Percentiles rank a stretch among this genome's conserved stretches.
Evolutionary conservation across 2,113 vertebrate genomes (phyloP).

Genomic region (Micronycteris hirsuta): DNA sequence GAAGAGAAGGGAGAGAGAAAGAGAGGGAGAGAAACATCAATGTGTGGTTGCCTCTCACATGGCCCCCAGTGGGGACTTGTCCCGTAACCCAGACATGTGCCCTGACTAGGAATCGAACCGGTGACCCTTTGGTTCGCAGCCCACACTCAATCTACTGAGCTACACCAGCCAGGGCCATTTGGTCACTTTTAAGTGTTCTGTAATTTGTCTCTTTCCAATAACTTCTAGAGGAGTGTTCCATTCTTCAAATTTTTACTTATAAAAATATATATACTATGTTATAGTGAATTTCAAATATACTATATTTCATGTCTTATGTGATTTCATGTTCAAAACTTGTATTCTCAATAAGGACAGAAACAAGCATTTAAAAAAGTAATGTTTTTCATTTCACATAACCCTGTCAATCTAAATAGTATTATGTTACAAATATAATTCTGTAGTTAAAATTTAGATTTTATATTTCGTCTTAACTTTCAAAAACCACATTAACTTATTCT

Average conservation of each 20-base stretch:
- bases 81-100: too few relatives aligned
- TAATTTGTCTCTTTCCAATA: conserved; percentile 13
- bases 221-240: neutral
- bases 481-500: neutral
- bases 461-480: neutral
- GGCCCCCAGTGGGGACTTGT: too few relatives aligned
- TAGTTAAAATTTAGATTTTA: neutral
- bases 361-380: neutral
- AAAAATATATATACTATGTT: neutral
- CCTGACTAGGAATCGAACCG: too few relatives aligned
- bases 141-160: too few relatives aligned
- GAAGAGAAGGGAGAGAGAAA: too few relatives aligned
- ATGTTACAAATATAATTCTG: neutral
- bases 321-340: neutral
- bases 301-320: neutral
- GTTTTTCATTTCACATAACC: neutral
- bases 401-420: neutral
- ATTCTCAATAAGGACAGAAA: conserved; percentile 19
- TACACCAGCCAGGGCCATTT: too few relatives aligned
- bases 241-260: neutral
- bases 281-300: conserved; percentile 18
- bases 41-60: too few relatives aligned
- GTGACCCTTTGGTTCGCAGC: too few relatives aligned
- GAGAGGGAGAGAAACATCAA: too few relatives aligned
- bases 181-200: conserved; percentile 37